These are phyloP conservation scores for Phyllopteryx taeniolatus DNA, from an alignment of 2,113 vertebrate species.

Conservation along the genomic window DNA sequence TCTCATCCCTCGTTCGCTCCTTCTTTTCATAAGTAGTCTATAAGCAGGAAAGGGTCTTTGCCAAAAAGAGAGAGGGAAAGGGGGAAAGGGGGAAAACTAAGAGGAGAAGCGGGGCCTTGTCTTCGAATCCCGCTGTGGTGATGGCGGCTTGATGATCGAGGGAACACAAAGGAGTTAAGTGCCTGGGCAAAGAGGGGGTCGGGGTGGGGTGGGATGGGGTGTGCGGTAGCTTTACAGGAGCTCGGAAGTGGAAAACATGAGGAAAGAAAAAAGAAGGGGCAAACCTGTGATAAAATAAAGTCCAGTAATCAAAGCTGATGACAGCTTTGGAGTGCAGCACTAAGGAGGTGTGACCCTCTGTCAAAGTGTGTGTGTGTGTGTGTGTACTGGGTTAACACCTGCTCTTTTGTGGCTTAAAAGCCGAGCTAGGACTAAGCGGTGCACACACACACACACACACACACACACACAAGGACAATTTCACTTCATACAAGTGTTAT, in stretches of 20 bases:
- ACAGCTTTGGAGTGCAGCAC: slow-evolving; percentile 56
- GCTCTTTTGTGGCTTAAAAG: slow-evolving; percentile 81
- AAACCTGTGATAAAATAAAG: slow-evolving; percentile 51
- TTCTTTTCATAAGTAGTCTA: slow-evolving; percentile 69
- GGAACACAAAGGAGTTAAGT: slow-evolving; percentile 70
- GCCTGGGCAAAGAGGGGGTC: slow-evolving; percentile 36
- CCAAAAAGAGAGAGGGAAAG: slow-evolving; percentile 53
- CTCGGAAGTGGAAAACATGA: slow-evolving; percentile 29
- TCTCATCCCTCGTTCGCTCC: slow-evolving; percentile 51
- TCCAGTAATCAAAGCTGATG: slow-evolving; percentile 75
- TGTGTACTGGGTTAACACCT: slow-evolving; percentile 79
- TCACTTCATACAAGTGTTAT: slow-evolving; percentile 58
- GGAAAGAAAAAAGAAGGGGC: slow-evolving; percentile 27
- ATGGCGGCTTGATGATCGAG: slow-evolving; percentile 72
- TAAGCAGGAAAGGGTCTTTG: slow-evolving; percentile 76
- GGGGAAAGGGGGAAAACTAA: slow-evolving; percentile 8
- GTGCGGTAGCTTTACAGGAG: slow-evolving; percentile 12
- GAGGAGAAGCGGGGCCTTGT: slow-evolving; percentile 53
- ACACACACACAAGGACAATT: slow-evolving; percentile 7
- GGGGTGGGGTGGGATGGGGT: slow-evolving; percentile 25
- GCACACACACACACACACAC: slow-evolving; percentile 24
- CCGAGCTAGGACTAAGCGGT: slow-evolving; percentile 62
- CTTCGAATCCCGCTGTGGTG: slow-evolving; percentile 66
- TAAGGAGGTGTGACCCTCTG: slow-evolving; percentile 35
- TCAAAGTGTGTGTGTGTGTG: slow-evolving; percentile 22